Percentiles rank a stretch among this genome's conserved stretches.
Evolutionary conservation across 2,797 vertebrate genomes (phyloP).

Genomic region (Phyllotis vaccarum): DNA sequence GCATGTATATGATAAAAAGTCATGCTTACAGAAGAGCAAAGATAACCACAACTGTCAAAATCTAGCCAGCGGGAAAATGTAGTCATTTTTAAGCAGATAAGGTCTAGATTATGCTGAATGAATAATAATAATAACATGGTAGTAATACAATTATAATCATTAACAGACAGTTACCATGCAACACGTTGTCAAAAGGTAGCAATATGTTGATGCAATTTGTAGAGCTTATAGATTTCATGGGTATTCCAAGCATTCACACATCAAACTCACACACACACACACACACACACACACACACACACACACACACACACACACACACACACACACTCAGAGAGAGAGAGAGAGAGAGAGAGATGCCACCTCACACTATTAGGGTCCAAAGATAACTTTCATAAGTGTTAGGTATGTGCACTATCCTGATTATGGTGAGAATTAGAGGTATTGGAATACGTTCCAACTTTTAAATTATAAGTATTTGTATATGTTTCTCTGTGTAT

Average conservation of each 20-base stretch:
- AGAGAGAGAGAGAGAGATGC: no score
- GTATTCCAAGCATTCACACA: background rate
- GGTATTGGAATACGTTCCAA: no score
- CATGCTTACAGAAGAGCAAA: background rate
- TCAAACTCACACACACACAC: background rate
- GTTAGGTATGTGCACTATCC: background rate
- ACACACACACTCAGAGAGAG: background rate
- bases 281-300: background rate
- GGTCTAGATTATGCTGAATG: background rate
- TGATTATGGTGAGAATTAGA: background rate
- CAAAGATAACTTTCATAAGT: background rate
- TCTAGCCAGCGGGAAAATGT: background rate
- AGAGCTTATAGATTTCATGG: background rate
- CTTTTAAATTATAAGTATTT: background rate
- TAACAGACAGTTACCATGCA: background rate
- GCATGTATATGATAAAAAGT: background rate
- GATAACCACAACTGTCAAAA: rapidly evolving
- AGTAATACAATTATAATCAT: background rate
- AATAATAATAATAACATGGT: background rate
- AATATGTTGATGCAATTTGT: background rate
- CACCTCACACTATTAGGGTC: rapidly evolving
- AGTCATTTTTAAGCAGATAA: background rate
- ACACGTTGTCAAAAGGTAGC: background rate
- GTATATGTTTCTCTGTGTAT: background rate
- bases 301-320: background rate